Evolutionary conservation across 2,797 vertebrate genomes (phyloP).

Genomic region (Anableps anableps): DNA sequence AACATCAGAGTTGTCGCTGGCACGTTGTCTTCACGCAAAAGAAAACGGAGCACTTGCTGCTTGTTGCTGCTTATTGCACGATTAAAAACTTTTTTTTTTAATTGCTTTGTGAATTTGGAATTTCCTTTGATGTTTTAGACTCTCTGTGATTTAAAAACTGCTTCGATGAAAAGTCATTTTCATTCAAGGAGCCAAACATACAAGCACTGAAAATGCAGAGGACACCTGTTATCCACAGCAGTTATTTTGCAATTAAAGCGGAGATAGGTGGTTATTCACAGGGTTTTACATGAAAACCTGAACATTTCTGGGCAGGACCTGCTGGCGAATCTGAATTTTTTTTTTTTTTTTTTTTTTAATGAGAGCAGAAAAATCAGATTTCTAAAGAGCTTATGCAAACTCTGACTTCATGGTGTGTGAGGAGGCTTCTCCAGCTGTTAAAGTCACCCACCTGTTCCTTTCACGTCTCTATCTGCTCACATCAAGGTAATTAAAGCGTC

Average conservation of each 20-base stretch:
- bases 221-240: not conserved
- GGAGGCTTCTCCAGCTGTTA: not conserved
- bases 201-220: not conserved
- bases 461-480: constrained; percentile 19
- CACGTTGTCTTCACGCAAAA: constrained; percentile 2
- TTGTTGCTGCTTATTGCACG: too few relatives aligned
- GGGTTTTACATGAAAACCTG: not conserved
- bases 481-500: constrained; percentile 36
- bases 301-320: not conserved
- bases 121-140: constrained; percentile 17
- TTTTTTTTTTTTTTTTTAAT: too few relatives aligned
- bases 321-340: too few relatives aligned
- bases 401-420: not conserved
- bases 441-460: constrained; percentile 29
- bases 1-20: not conserved
- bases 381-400: not conserved
- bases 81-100: too few relatives aligned
- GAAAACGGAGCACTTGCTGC: not conserved
- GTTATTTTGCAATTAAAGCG: not conserved
- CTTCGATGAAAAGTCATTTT: constrained; percentile 14
- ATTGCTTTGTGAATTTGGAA: constrained; percentile 22
- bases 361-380: not conserved
- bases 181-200: constrained; percentile 17
- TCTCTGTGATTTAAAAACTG: not conserved
- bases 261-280: not conserved